phyloP scores from a whole-genome alignment of 2,888 invertebrate species.

The Colletes collaris region DNA sequence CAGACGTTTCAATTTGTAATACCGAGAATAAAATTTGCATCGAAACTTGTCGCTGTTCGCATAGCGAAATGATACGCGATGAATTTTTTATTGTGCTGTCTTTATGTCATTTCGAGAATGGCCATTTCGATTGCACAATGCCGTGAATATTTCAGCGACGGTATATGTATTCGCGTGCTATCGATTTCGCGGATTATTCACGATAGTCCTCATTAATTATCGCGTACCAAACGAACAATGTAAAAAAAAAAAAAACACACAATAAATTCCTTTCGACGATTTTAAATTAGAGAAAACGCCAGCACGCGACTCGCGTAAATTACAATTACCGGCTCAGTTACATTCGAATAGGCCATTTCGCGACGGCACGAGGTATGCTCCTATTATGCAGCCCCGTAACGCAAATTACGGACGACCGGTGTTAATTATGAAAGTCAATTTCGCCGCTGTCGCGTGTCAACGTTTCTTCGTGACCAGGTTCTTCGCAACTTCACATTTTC shows the following conservation, averaged over 20 bases:
- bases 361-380: neutral
- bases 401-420: conserved; percentile 23
- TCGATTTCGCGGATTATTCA: conserved; percentile 21
- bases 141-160: conserved; percentile 31
- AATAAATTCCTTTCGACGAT: no score
- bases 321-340: conserved; percentile 17
- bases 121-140: conserved; percentile 1
- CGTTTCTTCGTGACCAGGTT: conserved; percentile 22
- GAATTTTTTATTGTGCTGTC: conserved; percentile 31
- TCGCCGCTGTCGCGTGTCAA: conserved; percentile 33
- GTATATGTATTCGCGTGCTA: neutral
- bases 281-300: no score
- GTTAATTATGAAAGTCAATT: conserved; percentile 55
- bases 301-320: neutral
- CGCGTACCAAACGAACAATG: neutral
- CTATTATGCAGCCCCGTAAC: conserved; percentile 14
- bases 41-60: neutral
- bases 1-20: neutral
- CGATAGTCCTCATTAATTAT: neutral
- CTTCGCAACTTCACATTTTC: neutral
- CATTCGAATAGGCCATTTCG: conserved; percentile 29
- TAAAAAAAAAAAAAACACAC: neutral
- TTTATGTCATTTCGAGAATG: conserved; percentile 4
- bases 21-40: conserved; percentile 15
- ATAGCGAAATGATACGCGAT: conserved; percentile 12